Evolutionary conservation across 2,797 vertebrate species (phyloP).

Genomic region (Characodon lateralis): DNA sequence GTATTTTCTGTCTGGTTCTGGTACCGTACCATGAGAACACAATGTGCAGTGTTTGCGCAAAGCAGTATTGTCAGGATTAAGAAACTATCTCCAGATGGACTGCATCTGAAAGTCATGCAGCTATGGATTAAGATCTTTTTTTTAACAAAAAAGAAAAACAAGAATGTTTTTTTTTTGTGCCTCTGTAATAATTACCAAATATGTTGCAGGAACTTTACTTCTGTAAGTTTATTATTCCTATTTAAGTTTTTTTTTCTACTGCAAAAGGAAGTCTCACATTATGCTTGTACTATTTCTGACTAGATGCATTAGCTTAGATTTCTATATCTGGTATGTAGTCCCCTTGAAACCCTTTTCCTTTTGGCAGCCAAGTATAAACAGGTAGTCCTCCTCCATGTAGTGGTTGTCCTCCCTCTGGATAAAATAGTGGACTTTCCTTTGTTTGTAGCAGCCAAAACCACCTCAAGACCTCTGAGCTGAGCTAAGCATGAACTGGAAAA

Average conservation of each 20-base stretch:
- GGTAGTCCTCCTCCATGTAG: constrained; percentile 43
- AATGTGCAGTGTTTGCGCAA: neutral
- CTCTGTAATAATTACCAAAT: neutral
- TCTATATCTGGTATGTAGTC: constrained; percentile 57
- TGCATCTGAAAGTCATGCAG: constrained; percentile 1
- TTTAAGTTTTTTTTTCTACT: constrained; percentile 25
- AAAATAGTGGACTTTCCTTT: constrained; percentile 63
- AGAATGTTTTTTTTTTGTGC: neutral
- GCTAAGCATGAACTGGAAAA: constrained; percentile 47
- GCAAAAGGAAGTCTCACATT: constrained; percentile 48
- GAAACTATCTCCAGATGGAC: neutral
- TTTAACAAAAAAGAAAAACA: neutral
- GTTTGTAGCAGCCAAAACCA: constrained; percentile 61
- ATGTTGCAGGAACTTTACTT: neutral
- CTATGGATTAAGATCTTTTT: neutral
- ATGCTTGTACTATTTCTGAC: constrained; percentile 30
- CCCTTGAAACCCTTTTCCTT: constrained; percentile 69
- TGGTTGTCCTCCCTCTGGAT: constrained; percentile 50
- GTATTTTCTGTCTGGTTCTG: neutral
- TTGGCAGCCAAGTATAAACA: constrained; percentile 67
- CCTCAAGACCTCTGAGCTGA: constrained; percentile 60
- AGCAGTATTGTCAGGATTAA: neutral
- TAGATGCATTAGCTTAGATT: constrained; percentile 57
- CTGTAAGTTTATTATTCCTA: neutral
- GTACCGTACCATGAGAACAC: neutral